Base-by-base conservation (phyloP, 2,797 vertebrate species). In the Meda fulgida region DNA sequence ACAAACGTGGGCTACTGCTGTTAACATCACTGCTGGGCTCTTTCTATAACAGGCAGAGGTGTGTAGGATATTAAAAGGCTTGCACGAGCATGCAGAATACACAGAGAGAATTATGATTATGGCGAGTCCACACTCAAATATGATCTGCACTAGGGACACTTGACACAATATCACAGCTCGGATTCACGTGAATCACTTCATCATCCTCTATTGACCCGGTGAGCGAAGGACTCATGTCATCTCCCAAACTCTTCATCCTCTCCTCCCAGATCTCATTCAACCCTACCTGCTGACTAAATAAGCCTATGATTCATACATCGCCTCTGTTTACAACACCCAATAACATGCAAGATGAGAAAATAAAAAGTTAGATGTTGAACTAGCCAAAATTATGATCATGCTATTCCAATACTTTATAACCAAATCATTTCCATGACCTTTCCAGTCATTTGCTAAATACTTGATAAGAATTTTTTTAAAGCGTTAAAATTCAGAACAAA, bases 21-120 rank as follows among this genome's bases (percentile, higher is more conserved):
- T 96, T 99, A 88, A 94, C 96, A 94, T 99, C 97, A 89, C 97
- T 97, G 88, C 93, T 94, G 89, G 96, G 95, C 89, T 97, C 96
- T 92, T 98, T 99, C 97, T 99, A 93, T 85, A 93, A 90, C 79
- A 87, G 40, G 85, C 23, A 89, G 88, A 90, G 31, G 85, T 84
- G 91, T 53, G 55, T 6, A 48, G 31, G 48, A 78, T 55, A 34
- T 79, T 79, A 58, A 43, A 51, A 70, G n/a, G 53, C 36, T 21
- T 72, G 51, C 29, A 43, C 19, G 29, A 80, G 65, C 9, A 78
- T n/a, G 55, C 40, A 29, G 19, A 60, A 48, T 6, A 58, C 53
- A 86, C 55, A 36, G 14, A 34, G 16, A 38, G 0, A 0, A 38
- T 73, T 13, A 66, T 69, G 51, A 78, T 70, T 19, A 78, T 29